These are phyloP conservation scores for Acrocephalus arundinaceus DNA, from an alignment of 2,113 vertebrate genomes.

Conservation along the genomic window DNA sequence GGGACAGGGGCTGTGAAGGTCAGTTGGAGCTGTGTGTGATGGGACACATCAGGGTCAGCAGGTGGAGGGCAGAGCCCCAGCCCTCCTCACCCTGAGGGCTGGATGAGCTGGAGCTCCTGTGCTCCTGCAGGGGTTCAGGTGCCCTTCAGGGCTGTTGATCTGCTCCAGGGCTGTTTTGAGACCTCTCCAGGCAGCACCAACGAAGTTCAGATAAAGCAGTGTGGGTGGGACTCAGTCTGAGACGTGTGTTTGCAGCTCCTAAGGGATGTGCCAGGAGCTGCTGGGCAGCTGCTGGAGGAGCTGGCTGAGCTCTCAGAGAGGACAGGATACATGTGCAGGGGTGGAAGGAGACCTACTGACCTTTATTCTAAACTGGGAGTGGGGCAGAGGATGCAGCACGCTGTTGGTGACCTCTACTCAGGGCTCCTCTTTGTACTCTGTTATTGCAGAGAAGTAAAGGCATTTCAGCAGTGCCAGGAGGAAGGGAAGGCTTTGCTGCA, in stretches of 20 bases:
- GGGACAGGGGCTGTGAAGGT: not conserved
- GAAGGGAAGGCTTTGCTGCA: slow-evolving; percentile 7
- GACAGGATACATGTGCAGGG: not conserved
- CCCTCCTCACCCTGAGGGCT: fast-evolving
- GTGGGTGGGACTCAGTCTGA: not conserved
- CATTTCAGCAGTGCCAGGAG: not conserved
- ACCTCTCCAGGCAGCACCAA: not conserved
- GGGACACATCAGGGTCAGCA: not conserved
- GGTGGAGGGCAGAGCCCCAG: not conserved
- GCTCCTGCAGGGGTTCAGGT: not conserved
- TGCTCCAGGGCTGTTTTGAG: not conserved
- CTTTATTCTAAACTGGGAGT: not conserved
- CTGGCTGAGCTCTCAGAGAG: not conserved
- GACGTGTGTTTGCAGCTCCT: not conserved
- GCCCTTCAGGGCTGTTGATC: not conserved
- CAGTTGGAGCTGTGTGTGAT: not conserved
- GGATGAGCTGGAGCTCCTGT: not conserved
- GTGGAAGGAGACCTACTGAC: slow-evolving; percentile 35
- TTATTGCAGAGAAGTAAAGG: not conserved
- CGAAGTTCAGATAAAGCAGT: not conserved
- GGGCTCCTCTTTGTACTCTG: not conserved
- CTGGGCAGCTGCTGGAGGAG: not conserved
- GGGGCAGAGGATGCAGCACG: not conserved
- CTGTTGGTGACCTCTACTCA: not conserved
- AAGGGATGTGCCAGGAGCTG: not conserved